Evolutionary conservation across 2,797 vertebrate genomes (phyloP).

Genomic region (Delichon dasypus): DNA sequence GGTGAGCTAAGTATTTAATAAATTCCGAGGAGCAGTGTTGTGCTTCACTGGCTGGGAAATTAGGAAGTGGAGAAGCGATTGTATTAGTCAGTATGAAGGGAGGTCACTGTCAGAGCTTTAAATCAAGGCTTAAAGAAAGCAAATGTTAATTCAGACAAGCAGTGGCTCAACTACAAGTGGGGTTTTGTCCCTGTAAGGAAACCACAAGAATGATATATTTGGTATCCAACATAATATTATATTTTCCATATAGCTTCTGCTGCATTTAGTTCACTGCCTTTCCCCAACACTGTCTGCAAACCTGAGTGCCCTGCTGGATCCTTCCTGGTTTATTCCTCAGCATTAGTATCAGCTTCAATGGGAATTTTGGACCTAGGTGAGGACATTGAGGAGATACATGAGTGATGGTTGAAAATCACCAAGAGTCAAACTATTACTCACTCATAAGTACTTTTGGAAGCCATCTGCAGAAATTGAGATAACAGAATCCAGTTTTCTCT

Average conservation of each 20-base stretch:
- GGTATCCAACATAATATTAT: background rate
- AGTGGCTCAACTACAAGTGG: fast-evolving
- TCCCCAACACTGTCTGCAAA: background rate
- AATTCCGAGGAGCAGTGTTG: background rate
- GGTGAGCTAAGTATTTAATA: background rate
- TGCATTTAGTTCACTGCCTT: background rate
- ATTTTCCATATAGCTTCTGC: background rate
- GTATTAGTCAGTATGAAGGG: background rate
- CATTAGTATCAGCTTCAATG: background rate
- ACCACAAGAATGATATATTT: background rate
- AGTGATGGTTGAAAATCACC: background rate
- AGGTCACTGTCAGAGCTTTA: background rate
- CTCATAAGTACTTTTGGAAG: slow-evolving; percentile 19
- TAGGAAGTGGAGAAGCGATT: background rate
- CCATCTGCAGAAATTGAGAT: slow-evolving; percentile 8
- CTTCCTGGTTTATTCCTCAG: background rate
- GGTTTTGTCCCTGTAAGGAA: background rate
- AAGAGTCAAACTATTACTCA: background rate
- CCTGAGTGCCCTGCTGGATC: background rate
- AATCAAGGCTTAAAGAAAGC: background rate
- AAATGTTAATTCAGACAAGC: background rate
- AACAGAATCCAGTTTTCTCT: slow-evolving; percentile 21
- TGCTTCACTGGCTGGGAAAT: slow-evolving; percentile 9
- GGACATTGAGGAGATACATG: background rate
- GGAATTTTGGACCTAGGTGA: background rate